Base-by-base conservation (phyloP, 1,140 invertebrate species). In the Sinella curviseta region DNA sequence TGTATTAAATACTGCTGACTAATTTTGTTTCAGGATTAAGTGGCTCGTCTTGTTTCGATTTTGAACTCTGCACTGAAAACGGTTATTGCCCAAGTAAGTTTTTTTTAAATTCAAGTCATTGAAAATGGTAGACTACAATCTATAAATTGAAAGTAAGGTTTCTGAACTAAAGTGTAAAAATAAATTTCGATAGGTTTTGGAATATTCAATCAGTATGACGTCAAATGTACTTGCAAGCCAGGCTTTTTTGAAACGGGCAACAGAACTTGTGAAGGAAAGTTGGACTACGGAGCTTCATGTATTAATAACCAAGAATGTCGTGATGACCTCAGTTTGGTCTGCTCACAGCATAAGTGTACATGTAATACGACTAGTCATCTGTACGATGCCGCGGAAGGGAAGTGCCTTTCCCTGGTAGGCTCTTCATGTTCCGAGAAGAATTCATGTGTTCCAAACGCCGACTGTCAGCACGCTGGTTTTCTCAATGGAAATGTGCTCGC, bases 131-230 rank as follows among this genome's bases (percentile, higher is more conserved):
- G n/a, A n/a, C n/a, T n/a, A n/a, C n/a, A n/a, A n/a, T n/a, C n/a
- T n/a, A n/a, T n/a, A n/a, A n/a, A n/a, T n/a, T n/a, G n/a, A n/a
- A n/a, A n/a, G n/a, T n/a, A n/a, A n/a, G n/a, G n/a, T n/a, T n/a
- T n/a, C n/a, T n/a, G n/a, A n/a, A n/a, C n/a, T n/a, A n/a, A n/a
- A n/a, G n/a, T n/a, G n/a, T n/a, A n/a, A n/a, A n/a, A n/a, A n/a
- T n/a, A n/a, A n/a, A n/a, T n/a, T n/a, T n/a, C n/a, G n/a, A n/a
- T n/a, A n/a, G n/a, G n/a, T 33, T 70, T 70, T 33, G 65, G 65
- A 33, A 70, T 70, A 8, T 70, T 70, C n/a, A 70, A 70, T n/a
- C 65, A 70, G 30, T 70, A 70, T 30, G 65, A 70, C n/a, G 65
- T 70, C 3, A 70, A 30, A 16, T 70, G 65, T n/a, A 70, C 65